These are phyloP conservation scores for Sardinella longiceps DNA, from an alignment of 2,797 vertebrate genomes.

Conservation along the genomic window DNA sequence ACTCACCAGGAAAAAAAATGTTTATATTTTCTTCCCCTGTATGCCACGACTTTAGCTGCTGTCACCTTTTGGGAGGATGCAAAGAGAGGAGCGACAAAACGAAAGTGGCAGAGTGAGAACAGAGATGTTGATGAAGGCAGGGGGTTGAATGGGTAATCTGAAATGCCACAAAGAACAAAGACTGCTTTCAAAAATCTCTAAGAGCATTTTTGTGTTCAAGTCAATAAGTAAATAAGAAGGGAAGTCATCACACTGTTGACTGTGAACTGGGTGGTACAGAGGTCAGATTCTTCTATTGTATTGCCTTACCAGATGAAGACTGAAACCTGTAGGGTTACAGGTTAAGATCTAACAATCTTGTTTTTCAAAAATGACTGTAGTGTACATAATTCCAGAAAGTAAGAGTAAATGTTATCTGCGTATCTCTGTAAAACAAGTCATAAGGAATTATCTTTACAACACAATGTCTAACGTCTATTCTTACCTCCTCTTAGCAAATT, in stretches of 20 bases:
- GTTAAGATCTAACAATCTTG: too few relatives aligned
- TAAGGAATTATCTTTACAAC: too few relatives aligned
- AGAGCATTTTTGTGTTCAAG: neutral
- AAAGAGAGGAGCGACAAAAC: constrained; percentile 22
- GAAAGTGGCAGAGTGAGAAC: constrained; percentile 35
- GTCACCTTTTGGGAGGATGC: too few relatives aligned
- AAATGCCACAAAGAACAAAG: neutral
- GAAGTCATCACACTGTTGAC: neutral
- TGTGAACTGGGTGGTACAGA: neutral
- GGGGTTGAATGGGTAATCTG: too few relatives aligned
- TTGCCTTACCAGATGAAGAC: neutral
- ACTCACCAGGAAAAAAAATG: neutral
- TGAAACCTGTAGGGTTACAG: neutral
- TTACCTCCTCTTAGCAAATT: too few relatives aligned
- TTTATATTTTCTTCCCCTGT: neutral
- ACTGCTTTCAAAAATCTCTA: neutral
- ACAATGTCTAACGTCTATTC: too few relatives aligned
- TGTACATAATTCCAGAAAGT: too few relatives aligned
- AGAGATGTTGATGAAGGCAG: neutral
- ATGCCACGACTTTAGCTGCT: neutral
- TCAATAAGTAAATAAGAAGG: neutral
- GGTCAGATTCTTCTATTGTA: neutral
- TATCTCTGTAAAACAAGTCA: too few relatives aligned
- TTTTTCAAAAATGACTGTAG: too few relatives aligned
- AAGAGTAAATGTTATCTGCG: too few relatives aligned